phyloP scores from a whole-genome alignment of 2,888 invertebrate species.

The Hydrotaea diabolus region DNA sequence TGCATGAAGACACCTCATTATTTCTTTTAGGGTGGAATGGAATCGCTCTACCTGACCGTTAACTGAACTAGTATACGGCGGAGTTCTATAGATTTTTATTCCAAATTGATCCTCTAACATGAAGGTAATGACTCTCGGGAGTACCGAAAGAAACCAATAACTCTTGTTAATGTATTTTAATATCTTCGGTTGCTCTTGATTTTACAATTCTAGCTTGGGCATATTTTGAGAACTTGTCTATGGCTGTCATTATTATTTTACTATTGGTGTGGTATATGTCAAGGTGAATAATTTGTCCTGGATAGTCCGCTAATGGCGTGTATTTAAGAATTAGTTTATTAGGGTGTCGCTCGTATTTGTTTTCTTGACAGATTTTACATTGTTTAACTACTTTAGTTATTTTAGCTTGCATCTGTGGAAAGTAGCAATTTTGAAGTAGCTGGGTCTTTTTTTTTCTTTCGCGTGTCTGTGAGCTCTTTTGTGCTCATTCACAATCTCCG shows the following conservation, averaged over 20 bases:
- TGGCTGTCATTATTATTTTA: conserved; percentile 8
- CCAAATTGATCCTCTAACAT: conserved; percentile 27
- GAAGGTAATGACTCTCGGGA: conserved; percentile 18
- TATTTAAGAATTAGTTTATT: conserved; percentile 37
- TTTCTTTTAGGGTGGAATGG: conserved; percentile 31
- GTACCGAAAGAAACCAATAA: not conserved
- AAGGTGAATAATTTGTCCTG: conserved; percentile 46
- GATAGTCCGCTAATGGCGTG: conserved; percentile 37
- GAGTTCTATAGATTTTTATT: conserved; percentile 26
- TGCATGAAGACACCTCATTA: conserved; percentile 17
- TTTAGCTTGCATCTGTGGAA: conserved; percentile 18
- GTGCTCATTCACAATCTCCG: conserved; percentile 19
- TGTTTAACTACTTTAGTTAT: too few species aligned
- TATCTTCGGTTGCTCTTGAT: conserved; percentile 30
- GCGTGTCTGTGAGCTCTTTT: conserved; percentile 27
- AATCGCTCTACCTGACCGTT: conserved; percentile 47
- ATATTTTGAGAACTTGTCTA: conserved; percentile 45
- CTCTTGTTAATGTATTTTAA: conserved; percentile 13
- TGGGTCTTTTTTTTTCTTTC: conserved; percentile 35
- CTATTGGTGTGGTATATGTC: conserved; percentile 35
- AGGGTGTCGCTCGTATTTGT: conserved; percentile 52
- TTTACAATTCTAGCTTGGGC: conserved; percentile 25
- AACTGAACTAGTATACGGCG: conserved; percentile 24
- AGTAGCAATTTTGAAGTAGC: conserved; percentile 44
- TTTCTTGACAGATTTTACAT: too few species aligned